Conservation (phyloP, 1,140 invertebrate genomes). For the Zaprionus nigranus region DNA sequence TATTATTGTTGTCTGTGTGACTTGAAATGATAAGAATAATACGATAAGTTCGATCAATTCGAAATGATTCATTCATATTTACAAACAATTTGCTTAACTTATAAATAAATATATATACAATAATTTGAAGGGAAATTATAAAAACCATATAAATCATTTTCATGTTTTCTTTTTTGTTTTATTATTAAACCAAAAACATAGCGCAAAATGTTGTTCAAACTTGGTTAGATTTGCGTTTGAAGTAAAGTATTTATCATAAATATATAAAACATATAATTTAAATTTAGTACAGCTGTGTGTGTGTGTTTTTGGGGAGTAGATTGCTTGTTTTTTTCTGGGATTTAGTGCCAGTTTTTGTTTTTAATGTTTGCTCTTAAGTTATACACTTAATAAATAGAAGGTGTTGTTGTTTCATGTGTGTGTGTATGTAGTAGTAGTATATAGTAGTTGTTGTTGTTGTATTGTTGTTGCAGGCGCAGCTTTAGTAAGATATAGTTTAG, state of each 20-base stretch:
- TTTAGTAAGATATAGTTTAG: slow-evolving; percentile 48
- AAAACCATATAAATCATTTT: slow-evolving; percentile 22
- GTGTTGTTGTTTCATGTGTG: slow-evolving; percentile 32
- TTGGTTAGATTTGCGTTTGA: slow-evolving; percentile 3
- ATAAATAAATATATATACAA: slow-evolving; percentile 26
- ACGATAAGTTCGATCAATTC: not conserved
- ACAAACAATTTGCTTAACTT: not conserved
- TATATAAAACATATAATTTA: slow-evolving; percentile 21
- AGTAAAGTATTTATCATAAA: slow-evolving; percentile 5
- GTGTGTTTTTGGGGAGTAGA: slow-evolving; percentile 3
- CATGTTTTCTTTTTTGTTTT: not conserved
- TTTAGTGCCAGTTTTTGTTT: slow-evolving; percentile 39
- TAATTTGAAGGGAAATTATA: slow-evolving; percentile 3
- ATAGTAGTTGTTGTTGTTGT: slow-evolving; percentile 50
- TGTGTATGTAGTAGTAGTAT: slow-evolving; percentile 36
- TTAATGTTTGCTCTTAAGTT: slow-evolving; percentile 17
- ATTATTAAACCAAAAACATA: slow-evolving; percentile 11
- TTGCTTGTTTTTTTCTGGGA: slow-evolving; percentile 23
- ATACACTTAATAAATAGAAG: slow-evolving; percentile 20
- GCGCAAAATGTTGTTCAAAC: slow-evolving; percentile 1
- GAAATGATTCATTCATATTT: slow-evolving; percentile 18
- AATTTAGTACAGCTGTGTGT: slow-evolving; percentile 37
- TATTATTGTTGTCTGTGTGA: slow-evolving; percentile 5
- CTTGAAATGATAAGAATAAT: slow-evolving; percentile 16
- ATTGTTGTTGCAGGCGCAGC: slow-evolving; percentile 63